A percentile compares a stretch with the other conserved stretches of the same genome.
Evolutionary conservation across 2,888 invertebrate genomes (phyloP).

Genomic region (Carpatolechia fugitivella): DNA sequence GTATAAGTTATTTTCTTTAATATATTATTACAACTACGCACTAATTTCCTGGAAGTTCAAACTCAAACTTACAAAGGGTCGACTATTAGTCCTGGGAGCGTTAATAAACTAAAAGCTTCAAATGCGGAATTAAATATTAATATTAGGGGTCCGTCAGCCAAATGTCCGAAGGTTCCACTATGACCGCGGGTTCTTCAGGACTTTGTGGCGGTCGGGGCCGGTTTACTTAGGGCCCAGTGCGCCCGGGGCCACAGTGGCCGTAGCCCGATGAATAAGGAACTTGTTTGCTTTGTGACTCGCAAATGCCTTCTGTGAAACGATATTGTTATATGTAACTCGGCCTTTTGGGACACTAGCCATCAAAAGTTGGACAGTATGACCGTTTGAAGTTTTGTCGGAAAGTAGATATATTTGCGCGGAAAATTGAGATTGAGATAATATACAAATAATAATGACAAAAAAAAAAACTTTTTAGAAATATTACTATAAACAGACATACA

Average conservation of each 20-base stretch:
- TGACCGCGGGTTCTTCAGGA: slow-evolving; percentile 58
- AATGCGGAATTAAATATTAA: slow-evolving; percentile 72
- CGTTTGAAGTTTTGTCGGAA: slow-evolving; percentile 28
- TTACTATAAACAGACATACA: too few relatives aligned
- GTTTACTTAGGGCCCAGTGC: slow-evolving; percentile 67
- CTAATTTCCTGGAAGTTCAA: too few relatives aligned
- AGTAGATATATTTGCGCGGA: too few relatives aligned
- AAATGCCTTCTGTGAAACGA: slow-evolving; percentile 58
- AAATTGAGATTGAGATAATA: too few relatives aligned
- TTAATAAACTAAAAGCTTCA: slow-evolving; percentile 52
- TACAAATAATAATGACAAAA: too few relatives aligned
- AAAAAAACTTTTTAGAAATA: too few relatives aligned
- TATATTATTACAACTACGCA: too few relatives aligned
- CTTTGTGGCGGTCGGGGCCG: slow-evolving; percentile 50
- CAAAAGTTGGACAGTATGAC: slow-evolving; percentile 9
- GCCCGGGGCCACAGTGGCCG: slow-evolving; percentile 39
- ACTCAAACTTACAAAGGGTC: too few relatives aligned
- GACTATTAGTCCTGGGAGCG: slow-evolving; percentile 46
- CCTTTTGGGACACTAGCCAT: slow-evolving; percentile 34
- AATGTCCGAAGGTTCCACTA: slow-evolving; percentile 50
- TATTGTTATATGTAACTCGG: slow-evolving; percentile 64
- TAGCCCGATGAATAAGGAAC: slow-evolving; percentile 57
- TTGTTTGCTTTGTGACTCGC: slow-evolving; percentile 71
- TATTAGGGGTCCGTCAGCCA: slow-evolving; percentile 60
- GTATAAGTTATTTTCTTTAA: too few relatives aligned